These are phyloP conservation scores for Sinodicranocentrus sp. DNA, from an alignment of 2,888 invertebrate genomes.

Conservation along the genomic window DNA sequence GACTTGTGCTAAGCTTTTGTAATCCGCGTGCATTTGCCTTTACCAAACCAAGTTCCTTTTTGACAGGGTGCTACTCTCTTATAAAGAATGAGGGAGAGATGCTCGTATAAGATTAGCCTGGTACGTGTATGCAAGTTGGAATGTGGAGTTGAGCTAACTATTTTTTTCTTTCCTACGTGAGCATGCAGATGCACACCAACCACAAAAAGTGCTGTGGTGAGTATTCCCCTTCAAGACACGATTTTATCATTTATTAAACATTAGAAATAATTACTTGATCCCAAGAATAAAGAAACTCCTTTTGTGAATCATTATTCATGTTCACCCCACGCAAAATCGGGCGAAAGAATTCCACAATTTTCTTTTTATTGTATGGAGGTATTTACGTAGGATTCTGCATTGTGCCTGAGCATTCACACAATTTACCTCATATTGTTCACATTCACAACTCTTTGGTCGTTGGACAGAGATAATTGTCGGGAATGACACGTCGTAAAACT, in stretches of 20 bases:
- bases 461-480: constrained; percentile 60
- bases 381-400: constrained; percentile 3
- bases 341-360: constrained; percentile 12
- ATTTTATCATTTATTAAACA: constrained; percentile 72
- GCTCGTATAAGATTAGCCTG: background rate
- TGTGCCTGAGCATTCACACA: constrained; percentile 10
- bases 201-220: background rate
- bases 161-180: no score
- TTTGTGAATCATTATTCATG: constrained; percentile 55
- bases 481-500: constrained; percentile 64
- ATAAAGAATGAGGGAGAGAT: background rate
- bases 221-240: constrained; percentile 60
- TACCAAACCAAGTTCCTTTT: no score
- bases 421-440: constrained; percentile 33
- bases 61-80: background rate
- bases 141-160: no score
- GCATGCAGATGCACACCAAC: background rate
- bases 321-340: constrained; percentile 51
- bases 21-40: no score
- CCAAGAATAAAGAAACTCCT: constrained; percentile 52
- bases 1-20: no score
- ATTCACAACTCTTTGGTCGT: constrained; percentile 31
- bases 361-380: constrained; percentile 1
- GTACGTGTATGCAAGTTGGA: no score
- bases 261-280: constrained; percentile 68